These are phyloP conservation scores for Falco cherrug DNA, from an alignment of 2,797 vertebrate species.

Conservation along the genomic window DNA sequence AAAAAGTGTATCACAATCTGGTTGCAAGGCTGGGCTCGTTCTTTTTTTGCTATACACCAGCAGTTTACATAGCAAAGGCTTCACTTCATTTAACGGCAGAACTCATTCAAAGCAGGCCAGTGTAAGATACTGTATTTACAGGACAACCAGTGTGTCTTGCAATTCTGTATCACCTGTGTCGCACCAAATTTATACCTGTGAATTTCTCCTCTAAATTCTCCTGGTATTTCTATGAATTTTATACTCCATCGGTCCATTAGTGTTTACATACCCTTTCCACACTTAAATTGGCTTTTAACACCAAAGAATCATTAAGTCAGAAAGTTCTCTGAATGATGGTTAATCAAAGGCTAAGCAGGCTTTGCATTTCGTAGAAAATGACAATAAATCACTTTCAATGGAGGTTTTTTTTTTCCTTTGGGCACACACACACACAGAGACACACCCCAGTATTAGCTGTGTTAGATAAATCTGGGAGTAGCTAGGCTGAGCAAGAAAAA, in stretches of 20 bases:
- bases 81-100: not conserved
- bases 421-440: not conserved
- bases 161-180: not conserved
- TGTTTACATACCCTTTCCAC: constrained; percentile 48
- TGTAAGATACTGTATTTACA: not conserved
- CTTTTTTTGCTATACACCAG: not conserved
- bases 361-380: constrained; percentile 10
- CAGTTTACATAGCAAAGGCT: not conserved
- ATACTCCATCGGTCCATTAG: not conserved
- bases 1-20: not conserved
- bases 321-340: constrained; percentile 19
- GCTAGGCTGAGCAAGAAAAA: not conserved
- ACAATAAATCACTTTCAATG: not conserved
- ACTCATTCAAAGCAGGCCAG: not conserved
- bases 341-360: constrained; percentile 1
- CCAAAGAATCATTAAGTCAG: not conserved
- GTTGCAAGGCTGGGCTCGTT: not conserved
- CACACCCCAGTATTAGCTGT: not conserved
- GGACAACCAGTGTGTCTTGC: not conserved
- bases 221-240: constrained; percentile 35
- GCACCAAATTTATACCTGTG: constrained; percentile 16
- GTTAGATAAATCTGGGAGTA: not conserved
- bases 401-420: not conserved
- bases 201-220: not conserved
- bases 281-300: constrained; percentile 44